Percentiles rank a stretch among this genome's conserved stretches.
Conservation (phyloP, 2,888 invertebrate genomes). For the Lissocephala sabroskyi region DNA sequence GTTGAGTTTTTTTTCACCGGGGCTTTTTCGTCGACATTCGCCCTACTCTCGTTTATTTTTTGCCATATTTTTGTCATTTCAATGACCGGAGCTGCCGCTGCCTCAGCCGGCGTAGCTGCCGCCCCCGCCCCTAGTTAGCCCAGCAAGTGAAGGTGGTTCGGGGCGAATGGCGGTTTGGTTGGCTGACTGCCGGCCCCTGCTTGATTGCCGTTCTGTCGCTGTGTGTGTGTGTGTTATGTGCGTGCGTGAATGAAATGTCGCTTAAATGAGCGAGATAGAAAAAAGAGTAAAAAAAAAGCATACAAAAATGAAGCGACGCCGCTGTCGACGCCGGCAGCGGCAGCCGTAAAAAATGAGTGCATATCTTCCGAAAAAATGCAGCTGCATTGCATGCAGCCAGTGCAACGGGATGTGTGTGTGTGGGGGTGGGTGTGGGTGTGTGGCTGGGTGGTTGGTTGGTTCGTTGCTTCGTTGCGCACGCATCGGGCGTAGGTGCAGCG, state of each 20-base stretch:
- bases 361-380: constrained; percentile 66
- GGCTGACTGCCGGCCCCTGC: constrained; percentile 7
- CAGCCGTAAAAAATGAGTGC: constrained; percentile 50
- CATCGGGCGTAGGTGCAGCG: constrained; percentile 40
- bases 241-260: constrained; percentile 55
- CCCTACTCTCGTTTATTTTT: constrained; percentile 16
- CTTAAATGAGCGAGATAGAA: constrained; percentile 61
- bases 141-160: not conserved
- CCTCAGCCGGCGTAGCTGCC: no score
- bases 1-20: constrained; percentile 12
- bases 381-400: constrained; percentile 32
- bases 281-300: constrained; percentile 34
- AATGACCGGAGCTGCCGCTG: constrained; percentile 37
- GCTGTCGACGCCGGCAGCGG: constrained; percentile 30
- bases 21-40: constrained; percentile 9
- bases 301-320: constrained; percentile 33
- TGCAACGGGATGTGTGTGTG: constrained; percentile 11
- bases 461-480: constrained; percentile 44
- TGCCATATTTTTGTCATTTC: constrained; percentile 61
- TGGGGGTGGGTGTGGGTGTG: constrained; percentile 8
- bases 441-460: constrained; percentile 1
- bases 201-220: constrained; percentile 43
- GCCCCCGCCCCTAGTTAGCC: not conserved
- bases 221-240: constrained; percentile 22
- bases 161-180: constrained; percentile 6